These are phyloP conservation scores for Chiridota heheva DNA, from an alignment of 35 echinoderm and acorn worm genomes.

Conservation along the genomic window DNA sequence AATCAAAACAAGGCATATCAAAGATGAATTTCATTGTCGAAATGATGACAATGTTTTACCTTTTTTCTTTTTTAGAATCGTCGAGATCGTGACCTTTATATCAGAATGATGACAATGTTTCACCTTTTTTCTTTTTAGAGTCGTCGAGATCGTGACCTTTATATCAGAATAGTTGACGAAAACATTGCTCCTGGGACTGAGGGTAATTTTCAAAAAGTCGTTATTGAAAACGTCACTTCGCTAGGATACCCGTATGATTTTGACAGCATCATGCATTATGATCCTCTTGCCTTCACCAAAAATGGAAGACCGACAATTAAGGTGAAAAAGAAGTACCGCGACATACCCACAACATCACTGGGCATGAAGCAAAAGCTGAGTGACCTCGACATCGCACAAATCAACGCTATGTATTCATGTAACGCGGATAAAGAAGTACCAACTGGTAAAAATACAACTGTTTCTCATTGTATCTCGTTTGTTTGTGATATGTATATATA, in stretches of 20 bases:
- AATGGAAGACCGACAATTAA: constrained; percentile 83
- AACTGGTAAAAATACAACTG: neutral
- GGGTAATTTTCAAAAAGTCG: constrained; percentile 81
- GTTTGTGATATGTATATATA: too few relatives aligned
- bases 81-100: constrained; percentile 76
- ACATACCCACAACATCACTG: constrained; percentile 24
- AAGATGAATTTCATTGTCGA: too few relatives aligned
- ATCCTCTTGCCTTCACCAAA: constrained; percentile 56
- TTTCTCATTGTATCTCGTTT: too few relatives aligned
- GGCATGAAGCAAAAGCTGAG: constrained; percentile 60
- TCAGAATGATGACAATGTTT: neutral
- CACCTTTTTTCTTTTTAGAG: constrained; percentile 50
- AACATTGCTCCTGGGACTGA: constrained; percentile 76
- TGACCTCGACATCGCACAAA: constrained; percentile 80
- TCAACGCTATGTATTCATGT: constrained; percentile 80
- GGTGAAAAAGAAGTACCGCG: constrained; percentile 67
- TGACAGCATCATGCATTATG: constrained; percentile 93
- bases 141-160: constrained; percentile 80
- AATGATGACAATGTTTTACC: neutral
- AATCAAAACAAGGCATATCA: neutral
- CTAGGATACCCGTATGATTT: constrained; percentile 88
- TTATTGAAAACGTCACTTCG: constrained; percentile 64
- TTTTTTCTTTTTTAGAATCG: constrained; percentile 65
- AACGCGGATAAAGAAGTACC: constrained; percentile 52
- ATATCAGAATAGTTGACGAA: constrained; percentile 61